These are phyloP conservation scores for Lycodopsis pacificus DNA, from an alignment of 2,797 vertebrate genomes.

Conservation along the genomic window DNA sequence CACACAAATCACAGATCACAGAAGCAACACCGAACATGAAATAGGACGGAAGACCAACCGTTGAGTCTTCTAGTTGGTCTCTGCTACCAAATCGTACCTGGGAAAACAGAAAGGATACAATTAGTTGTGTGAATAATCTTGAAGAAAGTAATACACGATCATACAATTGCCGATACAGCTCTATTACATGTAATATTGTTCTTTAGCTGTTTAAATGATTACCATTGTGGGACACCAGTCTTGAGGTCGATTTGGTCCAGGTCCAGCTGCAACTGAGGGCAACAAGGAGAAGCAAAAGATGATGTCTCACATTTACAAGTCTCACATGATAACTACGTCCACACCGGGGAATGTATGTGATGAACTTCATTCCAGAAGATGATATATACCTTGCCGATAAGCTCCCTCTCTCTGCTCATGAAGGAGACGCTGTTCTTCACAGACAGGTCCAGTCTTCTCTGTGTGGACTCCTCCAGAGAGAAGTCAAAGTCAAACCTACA, in stretches of 20 bases:
- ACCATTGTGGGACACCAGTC: slow-evolving; percentile 89
- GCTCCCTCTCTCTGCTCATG: slow-evolving; percentile 92
- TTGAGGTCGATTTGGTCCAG: slow-evolving; percentile 89
- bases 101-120: slow-evolving; percentile 42
- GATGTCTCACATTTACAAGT: not conserved
- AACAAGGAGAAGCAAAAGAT: slow-evolving; percentile 5
- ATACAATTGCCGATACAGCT: not conserved
- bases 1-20: slow-evolving; percentile 69
- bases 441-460: slow-evolving; percentile 88
- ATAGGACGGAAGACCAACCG: slow-evolving; percentile 40
- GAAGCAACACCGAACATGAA: slow-evolving; percentile 66
- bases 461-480: slow-evolving; percentile 86
- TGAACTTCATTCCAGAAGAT: slow-evolving; percentile 2
- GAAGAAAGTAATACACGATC: not conserved
- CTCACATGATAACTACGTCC: not conserved
- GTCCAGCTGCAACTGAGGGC: slow-evolving; percentile 87
- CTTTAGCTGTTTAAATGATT: slow-evolving; percentile 45
- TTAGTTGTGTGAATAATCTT: not conserved
- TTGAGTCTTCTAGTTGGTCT: slow-evolving; percentile 74
- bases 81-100: slow-evolving; percentile 85
- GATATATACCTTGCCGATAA: slow-evolving; percentile 89
- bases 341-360: not conserved
- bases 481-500: slow-evolving; percentile 93
- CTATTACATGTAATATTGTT: not conserved
- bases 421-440: slow-evolving; percentile 93